Evolutionary conservation across 2,888 invertebrate genomes (phyloP), one percentile per base, ranked within the genome.

Genomic region (Exephanes ischioxanthus): DNA sequence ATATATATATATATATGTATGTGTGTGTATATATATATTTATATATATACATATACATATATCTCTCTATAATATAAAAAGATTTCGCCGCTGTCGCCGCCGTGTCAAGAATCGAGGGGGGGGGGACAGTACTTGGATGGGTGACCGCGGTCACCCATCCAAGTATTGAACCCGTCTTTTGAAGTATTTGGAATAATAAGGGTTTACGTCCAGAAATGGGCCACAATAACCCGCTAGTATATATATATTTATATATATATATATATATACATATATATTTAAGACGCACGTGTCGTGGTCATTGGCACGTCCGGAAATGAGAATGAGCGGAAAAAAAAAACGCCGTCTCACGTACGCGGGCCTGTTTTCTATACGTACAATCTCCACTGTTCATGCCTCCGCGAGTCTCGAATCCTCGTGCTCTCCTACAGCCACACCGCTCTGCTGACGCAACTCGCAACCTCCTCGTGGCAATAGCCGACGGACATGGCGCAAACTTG

Each of bases 391-490:
- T 16, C 7, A 16, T 37, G 16, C 63, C 33, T 37, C n/a, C 16
- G 16, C 26, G 58, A 22, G 11, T 58, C 58, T 73, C 22, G 37
- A 80, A 67, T 3, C 58, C 67, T 73, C 73, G 80, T 67, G 73
- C 48, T 71, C 11, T 26, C 9, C 26, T 55, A 55, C 71, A 41
- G 58, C 19, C 41, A 19, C 14, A 33, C 19, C 41, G 41, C 45
- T 63, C 16, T 11, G 61, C 63, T 83, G 83, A 83, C 73, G 83
- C 78, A 78, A 83, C n/a, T 51, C 61, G 58, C 78, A 73, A 58
- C 58, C 72, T 78, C 73, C 78, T 78, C 78, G 83, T 83, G 78
- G 68, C 83, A 73, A 67, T 53, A 37, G 76, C 30, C 6, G n/a
- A 33, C 58, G 26, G 58, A 26, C 55, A 26, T 37, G 9, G 58